Evolutionary conservation across 2,888 invertebrate genomes (phyloP).

Genomic region (Heliothis peltigera): DNA sequence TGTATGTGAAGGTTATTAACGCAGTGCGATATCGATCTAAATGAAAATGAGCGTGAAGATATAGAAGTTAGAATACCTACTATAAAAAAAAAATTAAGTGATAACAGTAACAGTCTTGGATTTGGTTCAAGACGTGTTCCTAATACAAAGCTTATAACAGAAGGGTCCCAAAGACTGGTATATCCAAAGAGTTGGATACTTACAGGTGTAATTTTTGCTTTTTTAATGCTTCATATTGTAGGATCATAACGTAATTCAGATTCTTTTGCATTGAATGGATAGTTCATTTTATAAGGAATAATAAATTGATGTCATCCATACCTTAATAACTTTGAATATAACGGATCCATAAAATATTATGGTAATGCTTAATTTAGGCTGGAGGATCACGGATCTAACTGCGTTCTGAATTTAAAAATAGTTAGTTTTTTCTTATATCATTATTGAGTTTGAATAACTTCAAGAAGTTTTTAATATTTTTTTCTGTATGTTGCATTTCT

Average conservation of each 20-base stretch:
- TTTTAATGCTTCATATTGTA: too few relatives aligned
- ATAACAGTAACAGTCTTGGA: slow-evolving; percentile 12
- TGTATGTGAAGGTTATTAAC: neutral
- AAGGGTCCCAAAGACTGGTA: too few relatives aligned
- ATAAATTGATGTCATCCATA: slow-evolving; percentile 30
- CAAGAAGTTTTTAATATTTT: too few relatives aligned
- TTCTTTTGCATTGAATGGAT: slow-evolving; percentile 9
- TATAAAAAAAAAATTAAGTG: too few relatives aligned
- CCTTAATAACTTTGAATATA: slow-evolving; percentile 31
- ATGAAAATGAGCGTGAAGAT: slow-evolving; percentile 47
- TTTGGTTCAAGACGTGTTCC: too few relatives aligned
- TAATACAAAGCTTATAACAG: too few relatives aligned
- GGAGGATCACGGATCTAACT: slow-evolving; percentile 6
- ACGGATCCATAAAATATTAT: slow-evolving; percentile 37
- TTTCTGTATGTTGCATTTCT: neutral
- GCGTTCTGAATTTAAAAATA: neutral
- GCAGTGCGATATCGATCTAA: slow-evolving; percentile 26
- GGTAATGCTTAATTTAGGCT: slow-evolving; percentile 38
- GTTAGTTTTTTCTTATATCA: neutral
- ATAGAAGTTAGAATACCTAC: slow-evolving; percentile 22
- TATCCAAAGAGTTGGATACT: too few relatives aligned
- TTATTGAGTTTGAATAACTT: too few relatives aligned
- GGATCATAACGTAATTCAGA: slow-evolving; percentile 1
- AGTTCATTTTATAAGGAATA: slow-evolving; percentile 25
- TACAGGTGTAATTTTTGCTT: too few relatives aligned